Conservation (phyloP, 2,888 invertebrate genomes). For the Meloe dianella region DNA sequence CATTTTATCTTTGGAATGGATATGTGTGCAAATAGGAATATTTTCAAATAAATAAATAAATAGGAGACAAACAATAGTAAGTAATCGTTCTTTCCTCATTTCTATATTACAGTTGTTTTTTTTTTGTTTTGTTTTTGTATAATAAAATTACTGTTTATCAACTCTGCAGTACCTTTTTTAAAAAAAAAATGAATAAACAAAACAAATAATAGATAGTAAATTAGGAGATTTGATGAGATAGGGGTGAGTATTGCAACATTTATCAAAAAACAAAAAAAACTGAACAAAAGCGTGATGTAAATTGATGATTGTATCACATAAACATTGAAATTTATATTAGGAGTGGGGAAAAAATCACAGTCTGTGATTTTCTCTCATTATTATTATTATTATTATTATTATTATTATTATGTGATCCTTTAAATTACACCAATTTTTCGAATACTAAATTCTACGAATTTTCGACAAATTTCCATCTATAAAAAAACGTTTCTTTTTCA, state of each 20-base stretch:
- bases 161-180: neutral
- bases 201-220: neutral
- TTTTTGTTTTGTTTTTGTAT: too few species aligned
- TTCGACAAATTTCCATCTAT: neutral
- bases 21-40: too few species aligned
- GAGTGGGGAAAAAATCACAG: conserved; percentile 12
- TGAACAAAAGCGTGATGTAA: neutral
- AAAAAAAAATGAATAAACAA: neutral
- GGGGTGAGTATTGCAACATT: conserved; percentile 3
- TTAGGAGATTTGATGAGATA: neutral
- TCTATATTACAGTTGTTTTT: too few species aligned
- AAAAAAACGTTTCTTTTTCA: neutral
- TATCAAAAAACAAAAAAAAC: neutral
- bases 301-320: conserved; percentile 2
- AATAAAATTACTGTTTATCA: neutral
- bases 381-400: neutral
- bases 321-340: conserved; percentile 21
- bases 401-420: neutral
- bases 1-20: too few species aligned
- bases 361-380: neutral
- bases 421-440: conserved; percentile 27
- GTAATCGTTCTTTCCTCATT: too few species aligned
- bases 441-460: conserved; percentile 17
- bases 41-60: too few species aligned
- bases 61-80: too few species aligned